phyloP scores from a whole-genome alignment of 2,888 invertebrate species.

The Euclidia mi region DNA sequence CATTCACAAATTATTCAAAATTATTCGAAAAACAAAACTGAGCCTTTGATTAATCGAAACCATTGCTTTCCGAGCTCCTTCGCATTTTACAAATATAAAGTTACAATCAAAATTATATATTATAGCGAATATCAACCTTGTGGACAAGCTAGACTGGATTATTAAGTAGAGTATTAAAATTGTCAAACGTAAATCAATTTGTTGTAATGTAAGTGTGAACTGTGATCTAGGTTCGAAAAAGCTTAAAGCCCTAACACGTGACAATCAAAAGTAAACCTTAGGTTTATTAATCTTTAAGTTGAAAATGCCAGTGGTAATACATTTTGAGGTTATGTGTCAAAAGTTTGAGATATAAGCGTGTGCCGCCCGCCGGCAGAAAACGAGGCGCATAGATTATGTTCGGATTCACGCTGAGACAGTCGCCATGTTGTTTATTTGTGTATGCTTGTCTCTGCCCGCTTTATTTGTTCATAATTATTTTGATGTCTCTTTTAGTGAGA shows the following conservation, averaged over 20 bases:
- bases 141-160: constrained; percentile 24
- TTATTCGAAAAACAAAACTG: constrained; percentile 76
- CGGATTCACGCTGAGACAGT: constrained; percentile 81
- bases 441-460: constrained; percentile 60
- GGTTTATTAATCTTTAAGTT: constrained; percentile 24
- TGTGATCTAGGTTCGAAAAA: constrained; percentile 52
- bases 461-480: constrained; percentile 63
- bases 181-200: constrained; percentile 49
- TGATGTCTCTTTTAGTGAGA: constrained; percentile 58
- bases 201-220: constrained; percentile 65
- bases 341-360: constrained; percentile 72
- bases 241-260: constrained; percentile 20
- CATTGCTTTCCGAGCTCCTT: constrained; percentile 69
- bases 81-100: constrained; percentile 50
- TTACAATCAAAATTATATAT: constrained; percentile 17
- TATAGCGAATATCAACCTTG: constrained; percentile 45
- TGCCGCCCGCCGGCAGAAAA: constrained; percentile 74
- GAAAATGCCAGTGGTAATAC: constrained; percentile 34
- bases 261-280: constrained; percentile 46
- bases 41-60: constrained; percentile 74
- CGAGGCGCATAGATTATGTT: constrained; percentile 78
- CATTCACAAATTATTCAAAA: constrained; percentile 84
- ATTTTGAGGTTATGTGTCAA: constrained; percentile 74
- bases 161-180: constrained; percentile 21
- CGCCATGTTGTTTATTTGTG: constrained; percentile 78